These are phyloP conservation scores for Siniperca scherzeri DNA, from an alignment of 2,797 vertebrate species.

Conservation along the genomic window DNA sequence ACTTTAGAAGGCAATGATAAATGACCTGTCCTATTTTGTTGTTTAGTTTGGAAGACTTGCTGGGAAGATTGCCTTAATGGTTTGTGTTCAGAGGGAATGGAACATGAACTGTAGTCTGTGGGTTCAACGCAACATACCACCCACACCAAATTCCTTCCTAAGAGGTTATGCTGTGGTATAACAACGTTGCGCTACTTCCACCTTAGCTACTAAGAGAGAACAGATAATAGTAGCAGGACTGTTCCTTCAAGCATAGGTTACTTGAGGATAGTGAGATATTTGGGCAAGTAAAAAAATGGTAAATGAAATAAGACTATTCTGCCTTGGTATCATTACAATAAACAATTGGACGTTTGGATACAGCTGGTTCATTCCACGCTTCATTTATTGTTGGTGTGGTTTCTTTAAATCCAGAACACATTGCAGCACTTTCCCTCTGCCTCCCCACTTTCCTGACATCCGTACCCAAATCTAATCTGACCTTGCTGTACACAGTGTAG, in stretches of 20 bases:
- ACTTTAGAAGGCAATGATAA: not conserved
- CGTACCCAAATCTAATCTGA: conserved; percentile 40
- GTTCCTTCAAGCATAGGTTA: not conserved
- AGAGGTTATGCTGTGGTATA: not conserved
- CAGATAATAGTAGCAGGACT: not conserved
- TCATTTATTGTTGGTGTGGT: conserved; percentile 20
- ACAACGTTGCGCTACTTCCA: not conserved
- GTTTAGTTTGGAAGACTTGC: not conserved
- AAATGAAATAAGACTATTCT: not conserved
- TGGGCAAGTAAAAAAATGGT: not conserved
- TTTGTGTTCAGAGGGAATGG: not conserved
- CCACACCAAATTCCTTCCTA: not conserved
- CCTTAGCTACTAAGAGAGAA: not conserved
- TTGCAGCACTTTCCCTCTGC: not conserved
- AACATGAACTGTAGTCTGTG: not conserved
- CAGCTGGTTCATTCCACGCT: conserved; percentile 30
- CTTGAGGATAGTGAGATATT: not conserved
- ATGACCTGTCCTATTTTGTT: not conserved
- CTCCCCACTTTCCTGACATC: conserved; percentile 1
- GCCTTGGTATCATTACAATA: not conserved
- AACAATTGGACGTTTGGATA: not conserved
- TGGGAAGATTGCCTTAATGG: not conserved
- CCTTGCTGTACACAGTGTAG: conserved; percentile 12
- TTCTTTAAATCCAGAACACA: conserved; percentile 45
- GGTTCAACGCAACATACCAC: not conserved